These are phyloP conservation scores for Typhlomys cinereus DNA, from an alignment of 2,113 vertebrate genomes.

Conservation along the genomic window DNA sequence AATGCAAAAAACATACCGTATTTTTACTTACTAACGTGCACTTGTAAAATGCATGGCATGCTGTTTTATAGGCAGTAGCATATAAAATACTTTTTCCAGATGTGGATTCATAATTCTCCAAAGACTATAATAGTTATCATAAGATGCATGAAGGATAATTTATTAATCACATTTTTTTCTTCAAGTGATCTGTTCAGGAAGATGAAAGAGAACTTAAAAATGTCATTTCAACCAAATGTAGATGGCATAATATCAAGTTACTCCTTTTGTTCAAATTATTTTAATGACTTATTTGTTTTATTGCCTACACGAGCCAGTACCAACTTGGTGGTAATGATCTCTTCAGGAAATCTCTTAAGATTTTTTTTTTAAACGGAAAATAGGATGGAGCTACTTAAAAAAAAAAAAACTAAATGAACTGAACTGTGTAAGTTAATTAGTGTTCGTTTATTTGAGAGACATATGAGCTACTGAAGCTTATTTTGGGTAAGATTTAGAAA, in stretches of 20 bases:
- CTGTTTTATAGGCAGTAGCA: constrained; percentile 88
- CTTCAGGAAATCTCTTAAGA: constrained; percentile 83
- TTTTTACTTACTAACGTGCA: constrained; percentile 87
- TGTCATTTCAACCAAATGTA: constrained; percentile 88
- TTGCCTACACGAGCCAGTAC: constrained; percentile 86
- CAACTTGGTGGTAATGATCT: constrained; percentile 86
- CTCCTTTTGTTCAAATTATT: constrained; percentile 91
- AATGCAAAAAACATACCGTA: constrained; percentile 85
- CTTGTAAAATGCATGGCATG: constrained; percentile 87
- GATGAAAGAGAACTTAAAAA: constrained; percentile 90
- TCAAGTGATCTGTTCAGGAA: constrained; percentile 88
- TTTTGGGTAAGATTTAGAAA: constrained; percentile 77
- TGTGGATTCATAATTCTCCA: constrained; percentile 91
- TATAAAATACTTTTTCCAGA: constrained; percentile 92
- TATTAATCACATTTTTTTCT: constrained; percentile 91
- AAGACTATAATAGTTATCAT: constrained; percentile 90
- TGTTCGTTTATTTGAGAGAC: constrained; percentile 79
- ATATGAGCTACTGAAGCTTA: constrained; percentile 80
- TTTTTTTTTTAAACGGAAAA: constrained; percentile 82
- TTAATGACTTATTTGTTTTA: constrained; percentile 91
- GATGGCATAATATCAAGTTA: constrained; percentile 89
- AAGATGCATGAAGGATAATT: constrained; percentile 93
- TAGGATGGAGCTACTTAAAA: constrained; percentile 71
- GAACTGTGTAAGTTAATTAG: constrained; percentile 74
- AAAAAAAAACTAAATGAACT: constrained; percentile 79